These are phyloP conservation scores for Ceriagrion tenellum DNA, from an alignment of 2,888 invertebrate species.

Conservation along the genomic window DNA sequence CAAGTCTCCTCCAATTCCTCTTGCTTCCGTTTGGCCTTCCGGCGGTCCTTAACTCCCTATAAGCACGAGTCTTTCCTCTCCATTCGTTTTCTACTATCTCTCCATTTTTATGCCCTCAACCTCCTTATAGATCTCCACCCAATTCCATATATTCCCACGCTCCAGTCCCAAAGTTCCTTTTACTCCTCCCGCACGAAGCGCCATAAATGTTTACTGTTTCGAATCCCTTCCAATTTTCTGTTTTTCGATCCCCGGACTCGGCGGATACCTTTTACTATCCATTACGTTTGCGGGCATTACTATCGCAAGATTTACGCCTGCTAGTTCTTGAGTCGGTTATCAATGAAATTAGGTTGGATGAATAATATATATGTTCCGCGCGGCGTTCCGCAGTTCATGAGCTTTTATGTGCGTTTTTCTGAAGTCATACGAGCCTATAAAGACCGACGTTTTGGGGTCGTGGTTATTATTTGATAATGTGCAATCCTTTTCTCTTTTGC, in stretches of 20 bases:
- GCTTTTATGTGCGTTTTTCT: no score
- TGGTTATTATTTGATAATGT: no score
- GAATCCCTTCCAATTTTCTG: neutral
- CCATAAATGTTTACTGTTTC: neutral
- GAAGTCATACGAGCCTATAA: no score
- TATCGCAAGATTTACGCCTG: neutral
- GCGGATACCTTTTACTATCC: neutral
- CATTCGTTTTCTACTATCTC: neutral
- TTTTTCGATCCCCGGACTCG: neutral
- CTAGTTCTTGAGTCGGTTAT: neutral
- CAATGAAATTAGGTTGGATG: neutral
- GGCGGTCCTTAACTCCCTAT: neutral
- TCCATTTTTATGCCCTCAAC: neutral
- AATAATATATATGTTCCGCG: neutral
- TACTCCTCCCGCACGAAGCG: neutral
- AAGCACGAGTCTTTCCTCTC: neutral
- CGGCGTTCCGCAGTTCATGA: neutral
- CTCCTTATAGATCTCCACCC: neutral
- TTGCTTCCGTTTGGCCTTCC: neutral
- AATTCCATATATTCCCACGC: constrained; percentile 2
- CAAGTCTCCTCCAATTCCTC: neutral
- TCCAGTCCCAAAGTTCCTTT: neutral
- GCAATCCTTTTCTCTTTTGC: no score
- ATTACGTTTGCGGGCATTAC: neutral
- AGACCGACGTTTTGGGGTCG: no score